A percentile compares a stretch with the other conserved stretches of the same genome.
phyloP scores from a whole-genome alignment of 2,113 vertebrate species.

The Corvus cornix region DNA sequence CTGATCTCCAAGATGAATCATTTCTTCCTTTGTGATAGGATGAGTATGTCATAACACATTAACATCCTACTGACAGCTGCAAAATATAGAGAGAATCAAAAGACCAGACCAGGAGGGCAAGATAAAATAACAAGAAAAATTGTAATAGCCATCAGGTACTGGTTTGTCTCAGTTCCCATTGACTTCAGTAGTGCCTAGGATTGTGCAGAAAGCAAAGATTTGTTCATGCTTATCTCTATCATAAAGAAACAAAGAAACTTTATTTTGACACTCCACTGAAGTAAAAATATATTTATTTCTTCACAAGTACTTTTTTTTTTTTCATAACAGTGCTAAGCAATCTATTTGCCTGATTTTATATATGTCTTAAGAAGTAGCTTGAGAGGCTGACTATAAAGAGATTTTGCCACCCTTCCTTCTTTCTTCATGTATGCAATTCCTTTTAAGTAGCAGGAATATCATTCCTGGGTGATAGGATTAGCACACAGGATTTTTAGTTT shows the following conservation, averaged over 20 bases:
- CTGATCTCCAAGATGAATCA: not conserved
- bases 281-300: not conserved
- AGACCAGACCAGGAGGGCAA: not conserved
- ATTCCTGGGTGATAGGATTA: not conserved
- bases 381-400: not conserved
- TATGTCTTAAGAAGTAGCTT: not conserved
- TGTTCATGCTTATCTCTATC: not conserved
- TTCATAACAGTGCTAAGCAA: not conserved
- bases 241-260: not conserved
- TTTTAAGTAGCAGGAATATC: not conserved
- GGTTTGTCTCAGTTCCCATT: not conserved
- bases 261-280: not conserved
- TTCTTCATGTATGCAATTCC: not conserved
- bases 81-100: constrained; percentile 21
- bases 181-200: not conserved
- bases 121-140: constrained; percentile 20
- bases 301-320: not conserved
- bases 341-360: not conserved
- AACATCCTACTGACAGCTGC: constrained; percentile 7
- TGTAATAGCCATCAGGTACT: not conserved
- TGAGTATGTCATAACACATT: constrained; percentile 1
- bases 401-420: not conserved
- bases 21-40: constrained; percentile 10
- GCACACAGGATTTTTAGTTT: not conserved
- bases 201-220: not conserved